Conservation (phyloP, 2,888 invertebrate genomes). For the Agrochola lota region DNA sequence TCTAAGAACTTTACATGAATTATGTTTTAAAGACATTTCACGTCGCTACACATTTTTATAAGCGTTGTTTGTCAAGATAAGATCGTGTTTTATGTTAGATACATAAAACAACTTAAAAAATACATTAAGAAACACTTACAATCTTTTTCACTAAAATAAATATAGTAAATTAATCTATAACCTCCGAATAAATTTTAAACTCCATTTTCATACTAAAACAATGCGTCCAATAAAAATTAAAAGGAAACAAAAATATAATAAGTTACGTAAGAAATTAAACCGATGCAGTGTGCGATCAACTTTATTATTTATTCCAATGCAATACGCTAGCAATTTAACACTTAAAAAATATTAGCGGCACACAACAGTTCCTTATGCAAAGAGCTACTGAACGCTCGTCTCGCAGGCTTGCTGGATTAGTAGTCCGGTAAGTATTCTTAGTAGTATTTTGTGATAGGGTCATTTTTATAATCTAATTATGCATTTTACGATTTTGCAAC, state of each 20-base stretch:
- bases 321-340: constrained; percentile 34
- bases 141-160: background rate
- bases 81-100: background rate
- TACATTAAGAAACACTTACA: background rate
- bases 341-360: constrained; percentile 12
- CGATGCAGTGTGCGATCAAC: constrained; percentile 9
- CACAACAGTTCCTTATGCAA: background rate
- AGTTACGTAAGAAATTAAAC: background rate
- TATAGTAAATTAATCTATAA: background rate
- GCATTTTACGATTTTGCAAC: background rate
- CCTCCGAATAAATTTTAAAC: background rate
- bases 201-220: background rate
- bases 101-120: background rate
- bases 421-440: background rate
- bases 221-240: too few relatives aligned
- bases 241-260: background rate
- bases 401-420: background rate
- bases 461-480: background rate
- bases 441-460: constrained; percentile 2
- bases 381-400: background rate
- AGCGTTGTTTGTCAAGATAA: background rate
- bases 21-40: background rate
- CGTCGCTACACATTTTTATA: background rate
- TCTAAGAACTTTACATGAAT: background rate
- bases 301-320: constrained; percentile 4